Evolutionary conservation across 2,113 vertebrate genomes (phyloP).

Genomic region (Pangasianodon gigas): DNA sequence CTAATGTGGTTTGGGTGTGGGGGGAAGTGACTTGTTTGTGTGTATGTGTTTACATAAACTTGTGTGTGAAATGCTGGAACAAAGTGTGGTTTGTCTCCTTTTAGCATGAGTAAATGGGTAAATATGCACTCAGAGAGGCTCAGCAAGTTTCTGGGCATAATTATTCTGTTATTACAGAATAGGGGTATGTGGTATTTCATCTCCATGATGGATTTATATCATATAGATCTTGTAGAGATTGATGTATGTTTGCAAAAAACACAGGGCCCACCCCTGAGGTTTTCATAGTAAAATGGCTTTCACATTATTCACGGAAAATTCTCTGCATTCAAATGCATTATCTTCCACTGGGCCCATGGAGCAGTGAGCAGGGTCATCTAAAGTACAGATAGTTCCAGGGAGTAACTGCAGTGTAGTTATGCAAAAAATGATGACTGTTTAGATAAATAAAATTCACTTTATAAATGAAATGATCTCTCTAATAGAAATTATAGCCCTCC

Average conservation of each 20-base stretch:
- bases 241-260: background rate
- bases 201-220: background rate
- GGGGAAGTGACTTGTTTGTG: background rate
- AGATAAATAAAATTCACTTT: background rate
- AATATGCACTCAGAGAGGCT: slow-evolving; percentile 54
- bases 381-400: background rate
- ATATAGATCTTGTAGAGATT: background rate
- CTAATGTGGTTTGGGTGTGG: slow-evolving; percentile 25
- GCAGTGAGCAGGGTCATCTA: background rate
- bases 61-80: slow-evolving; percentile 48
- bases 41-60: background rate
- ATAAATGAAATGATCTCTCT: background rate
- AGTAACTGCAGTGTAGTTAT: background rate
- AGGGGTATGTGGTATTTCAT: background rate
- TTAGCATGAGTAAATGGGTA: slow-evolving; percentile 53
- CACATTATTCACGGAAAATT: background rate
- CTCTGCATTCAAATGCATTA: background rate
- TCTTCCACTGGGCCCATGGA: too few species aligned
- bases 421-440: background rate
- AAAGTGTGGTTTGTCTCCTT: slow-evolving; percentile 67
- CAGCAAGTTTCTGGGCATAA: slow-evolving; percentile 60
- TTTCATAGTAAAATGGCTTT: background rate
- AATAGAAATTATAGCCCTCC: too few species aligned
- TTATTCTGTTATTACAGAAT: slow-evolving; percentile 53
- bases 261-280: background rate